Base-by-base conservation (phyloP, 2,797 vertebrate genomes). In the Lutjanus campechanus region DNA sequence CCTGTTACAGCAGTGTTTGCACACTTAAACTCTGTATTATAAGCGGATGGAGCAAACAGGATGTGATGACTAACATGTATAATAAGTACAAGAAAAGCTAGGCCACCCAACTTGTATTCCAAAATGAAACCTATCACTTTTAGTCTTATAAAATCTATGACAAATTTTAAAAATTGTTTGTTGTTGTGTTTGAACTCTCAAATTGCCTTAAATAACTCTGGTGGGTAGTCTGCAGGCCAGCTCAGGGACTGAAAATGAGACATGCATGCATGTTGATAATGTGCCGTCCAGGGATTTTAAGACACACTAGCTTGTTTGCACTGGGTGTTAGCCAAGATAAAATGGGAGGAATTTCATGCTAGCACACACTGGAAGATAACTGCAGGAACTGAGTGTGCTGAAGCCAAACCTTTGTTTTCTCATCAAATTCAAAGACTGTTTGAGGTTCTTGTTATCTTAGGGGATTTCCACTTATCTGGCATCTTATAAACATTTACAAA, bases 291-390 rank as follows among this genome's bases (percentile, higher is more conserved):
- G 54, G 25, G 73, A 43, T 59, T 73, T 80, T 50, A 50, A 64
- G 61, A 44, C 16, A 85, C 77, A 66, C 29, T 36, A 2, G 25
- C 47, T 67, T 87, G 79, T 86, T 88, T 91, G 78, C 61, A 40
- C 41, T 82, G 86, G 70, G 53, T 49, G 72, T 29, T 50, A 47
- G 66, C 81, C 81, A 88, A 83, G 29, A 76, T 70, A 43, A 72
- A 76, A 73, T 36, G 20, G 60, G 36, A 67, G 62, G 73, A 62
- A 75, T 53, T 63, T 29, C 70, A 73, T 70, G 67, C 13, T 22
- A 68, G 66, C 49, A 50, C 11, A 64, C 49, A 64, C 40, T 25
- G 41, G 9, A 43, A 44, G 73, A 84, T 76, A 81, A 47, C 66
- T 73, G 66, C 81, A 82, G 73, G 65, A 80, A 20, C 40, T 41